Conservation (phyloP, 2,113 vertebrate genomes). For the Oncorhynchus tshawytscha region DNA sequence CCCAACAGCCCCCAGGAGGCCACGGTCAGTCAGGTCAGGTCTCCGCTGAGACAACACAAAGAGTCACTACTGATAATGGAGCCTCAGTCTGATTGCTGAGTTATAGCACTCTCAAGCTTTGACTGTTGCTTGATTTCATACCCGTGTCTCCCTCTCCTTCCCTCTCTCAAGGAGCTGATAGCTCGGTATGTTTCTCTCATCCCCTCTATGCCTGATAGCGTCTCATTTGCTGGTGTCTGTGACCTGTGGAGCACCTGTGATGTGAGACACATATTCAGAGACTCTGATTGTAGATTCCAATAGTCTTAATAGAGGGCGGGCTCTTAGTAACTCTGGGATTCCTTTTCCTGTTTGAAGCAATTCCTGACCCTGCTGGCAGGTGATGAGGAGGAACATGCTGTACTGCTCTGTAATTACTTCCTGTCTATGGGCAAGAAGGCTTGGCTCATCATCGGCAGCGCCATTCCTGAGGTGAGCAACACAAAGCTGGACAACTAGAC, state of each 20-base stretch:
- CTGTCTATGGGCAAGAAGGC: constrained; percentile 89
- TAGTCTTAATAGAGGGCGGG: no score
- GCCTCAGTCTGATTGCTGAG: neutral
- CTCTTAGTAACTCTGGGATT: neutral
- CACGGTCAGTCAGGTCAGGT: constrained; percentile 75
- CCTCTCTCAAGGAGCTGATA: constrained; percentile 77
- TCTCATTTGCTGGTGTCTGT: constrained; percentile 86
- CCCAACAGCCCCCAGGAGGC: constrained; percentile 75
- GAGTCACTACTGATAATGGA: neutral
- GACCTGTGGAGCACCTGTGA: constrained; percentile 95
- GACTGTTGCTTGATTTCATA: neutral
- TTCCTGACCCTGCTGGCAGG: constrained; percentile 94
- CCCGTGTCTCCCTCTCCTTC: neutral
- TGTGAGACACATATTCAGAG: constrained; percentile 64
- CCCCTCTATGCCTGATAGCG: constrained; percentile 88
- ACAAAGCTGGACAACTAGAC: neutral
- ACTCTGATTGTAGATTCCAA: neutral
- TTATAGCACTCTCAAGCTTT: neutral
- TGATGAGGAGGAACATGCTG: constrained; percentile 92
- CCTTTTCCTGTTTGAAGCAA: constrained; percentile 76
- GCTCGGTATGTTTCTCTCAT: constrained; percentile 89
- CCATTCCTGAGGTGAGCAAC: constrained; percentile 87
- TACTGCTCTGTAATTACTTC: constrained; percentile 94
- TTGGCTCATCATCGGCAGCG: constrained; percentile 89
- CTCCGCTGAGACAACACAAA: neutral